A percentile compares a stretch with the other conserved stretches of the same genome.
These are phyloP conservation scores for Leptothorax acervorum DNA, from an alignment of 2,888 invertebrate genomes.

Conservation along the genomic window DNA sequence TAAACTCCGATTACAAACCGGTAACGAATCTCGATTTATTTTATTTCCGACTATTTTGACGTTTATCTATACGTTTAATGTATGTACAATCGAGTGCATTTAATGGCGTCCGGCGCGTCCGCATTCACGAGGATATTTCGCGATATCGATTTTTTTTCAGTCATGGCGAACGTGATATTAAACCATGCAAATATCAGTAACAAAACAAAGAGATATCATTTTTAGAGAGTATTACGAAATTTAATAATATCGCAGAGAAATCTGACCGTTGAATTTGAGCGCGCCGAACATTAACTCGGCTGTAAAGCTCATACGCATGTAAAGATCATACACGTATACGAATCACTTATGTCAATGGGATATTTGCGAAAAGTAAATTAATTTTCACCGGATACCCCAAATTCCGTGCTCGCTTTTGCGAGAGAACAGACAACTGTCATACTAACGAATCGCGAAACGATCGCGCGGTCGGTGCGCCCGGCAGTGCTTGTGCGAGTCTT, in stretches of 20 bases:
- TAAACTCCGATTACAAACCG: constrained; percentile 2
- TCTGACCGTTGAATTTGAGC: background rate
- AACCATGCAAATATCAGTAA: background rate
- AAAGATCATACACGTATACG: background rate
- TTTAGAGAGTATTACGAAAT: background rate
- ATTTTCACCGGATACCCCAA: constrained; percentile 59
- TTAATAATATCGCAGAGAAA: background rate
- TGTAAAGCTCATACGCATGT: background rate
- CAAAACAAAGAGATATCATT: background rate
- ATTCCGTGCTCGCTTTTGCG: constrained; percentile 29
- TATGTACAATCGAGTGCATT: constrained; percentile 26
- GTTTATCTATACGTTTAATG: constrained; percentile 17
- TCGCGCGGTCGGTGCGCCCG: constrained; percentile 39
- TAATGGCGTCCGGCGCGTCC: background rate
- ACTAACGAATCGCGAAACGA: constrained; percentile 59
- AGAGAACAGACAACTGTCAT: background rate
- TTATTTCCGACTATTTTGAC: background rate
- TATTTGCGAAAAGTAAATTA: constrained; percentile 60
- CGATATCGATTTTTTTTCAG: constrained; percentile 8
- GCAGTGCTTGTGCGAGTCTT: constrained; percentile 55
- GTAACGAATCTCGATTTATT: constrained; percentile 20
- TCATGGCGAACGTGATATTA: background rate
- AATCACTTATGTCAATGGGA: constrained; percentile 38
- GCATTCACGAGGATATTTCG: background rate
- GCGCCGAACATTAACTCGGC: background rate